Evolutionary conservation across 2,888 invertebrate genomes (phyloP).

Genomic region (Thera obeliscata): DNA sequence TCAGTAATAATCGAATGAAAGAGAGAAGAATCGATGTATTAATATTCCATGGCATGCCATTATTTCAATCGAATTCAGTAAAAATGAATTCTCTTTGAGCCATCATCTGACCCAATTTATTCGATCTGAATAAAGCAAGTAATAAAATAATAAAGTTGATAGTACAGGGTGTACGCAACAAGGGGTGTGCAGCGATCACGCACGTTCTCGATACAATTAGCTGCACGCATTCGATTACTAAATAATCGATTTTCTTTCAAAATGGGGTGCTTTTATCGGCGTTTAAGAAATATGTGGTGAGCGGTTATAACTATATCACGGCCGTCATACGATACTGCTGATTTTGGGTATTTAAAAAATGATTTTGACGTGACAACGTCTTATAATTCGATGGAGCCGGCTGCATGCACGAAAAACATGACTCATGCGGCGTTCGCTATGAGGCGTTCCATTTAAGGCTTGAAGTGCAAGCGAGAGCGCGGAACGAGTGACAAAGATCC

Average conservation of each 20-base stretch:
- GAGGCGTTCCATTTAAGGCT: too few relatives aligned
- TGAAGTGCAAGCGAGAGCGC: too few relatives aligned
- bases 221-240: constrained; percentile 62
- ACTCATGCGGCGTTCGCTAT: too few relatives aligned
- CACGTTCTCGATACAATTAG: constrained; percentile 58
- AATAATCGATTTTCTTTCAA: constrained; percentile 53
- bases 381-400: too few relatives aligned
- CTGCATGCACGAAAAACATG: too few relatives aligned
- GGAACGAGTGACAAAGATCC: too few relatives aligned
- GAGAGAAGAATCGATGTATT: background rate
- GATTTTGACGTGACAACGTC: too few relatives aligned
- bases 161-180: constrained; percentile 27
- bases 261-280: constrained; percentile 15
- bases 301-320: background rate
- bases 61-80: background rate
- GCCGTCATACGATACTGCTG: too few relatives aligned
- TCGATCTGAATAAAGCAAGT: constrained; percentile 37
- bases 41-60: background rate
- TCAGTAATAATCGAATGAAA: too few relatives aligned
- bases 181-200: constrained; percentile 53
- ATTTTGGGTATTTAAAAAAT: too few relatives aligned
- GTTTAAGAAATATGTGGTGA: background rate
- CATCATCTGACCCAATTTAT: constrained; percentile 28
- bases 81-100: background rate
- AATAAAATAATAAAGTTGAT: constrained; percentile 60